Evolutionary conservation across 2,888 invertebrate species (phyloP).

Genomic region (Mesorhabditis sp.): DNA sequence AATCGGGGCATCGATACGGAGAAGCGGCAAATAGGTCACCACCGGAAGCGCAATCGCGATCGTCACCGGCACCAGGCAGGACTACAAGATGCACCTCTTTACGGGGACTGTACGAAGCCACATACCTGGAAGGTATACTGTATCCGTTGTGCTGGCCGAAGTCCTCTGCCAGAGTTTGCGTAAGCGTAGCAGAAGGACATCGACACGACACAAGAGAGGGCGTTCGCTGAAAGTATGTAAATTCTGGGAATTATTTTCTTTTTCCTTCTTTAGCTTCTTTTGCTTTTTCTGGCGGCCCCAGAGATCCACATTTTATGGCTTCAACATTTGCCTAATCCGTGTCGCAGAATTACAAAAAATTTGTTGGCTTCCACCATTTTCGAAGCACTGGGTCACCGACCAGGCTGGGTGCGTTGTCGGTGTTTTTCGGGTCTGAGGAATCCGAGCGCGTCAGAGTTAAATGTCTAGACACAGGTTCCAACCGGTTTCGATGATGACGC

Average conservation of each 20-base stretch:
- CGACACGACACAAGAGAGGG: conserved; percentile 41
- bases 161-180: conserved; percentile 43
- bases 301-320: too few relatives aligned
- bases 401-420: too few relatives aligned
- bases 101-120: not conserved
- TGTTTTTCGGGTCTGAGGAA: too few relatives aligned
- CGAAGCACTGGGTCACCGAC: too few relatives aligned
- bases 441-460: too few relatives aligned
- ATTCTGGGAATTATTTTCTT: too few relatives aligned
- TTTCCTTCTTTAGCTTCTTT: too few relatives aligned
- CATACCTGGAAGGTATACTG: conserved; percentile 54
- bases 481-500: conserved; percentile 37
- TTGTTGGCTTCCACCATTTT: too few relatives aligned
- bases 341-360: too few relatives aligned
- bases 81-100: conserved; percentile 19
- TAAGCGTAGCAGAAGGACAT: conserved; percentile 53
- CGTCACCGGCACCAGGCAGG: conserved; percentile 32
- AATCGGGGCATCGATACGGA: conserved; percentile 42
- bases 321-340: too few relatives aligned
- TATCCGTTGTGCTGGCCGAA: conserved; percentile 36
- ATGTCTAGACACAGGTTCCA: too few relatives aligned
- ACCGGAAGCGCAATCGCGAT: conserved; percentile 36
- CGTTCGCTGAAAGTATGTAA: conserved; percentile 32
- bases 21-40: conserved; percentile 37
- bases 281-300: too few relatives aligned